A percentile compares a stretch with the other conserved stretches of the same genome.
Evolutionary conservation across 2,888 invertebrate species (phyloP).

Genomic region (Tinea pellionella): DNA sequence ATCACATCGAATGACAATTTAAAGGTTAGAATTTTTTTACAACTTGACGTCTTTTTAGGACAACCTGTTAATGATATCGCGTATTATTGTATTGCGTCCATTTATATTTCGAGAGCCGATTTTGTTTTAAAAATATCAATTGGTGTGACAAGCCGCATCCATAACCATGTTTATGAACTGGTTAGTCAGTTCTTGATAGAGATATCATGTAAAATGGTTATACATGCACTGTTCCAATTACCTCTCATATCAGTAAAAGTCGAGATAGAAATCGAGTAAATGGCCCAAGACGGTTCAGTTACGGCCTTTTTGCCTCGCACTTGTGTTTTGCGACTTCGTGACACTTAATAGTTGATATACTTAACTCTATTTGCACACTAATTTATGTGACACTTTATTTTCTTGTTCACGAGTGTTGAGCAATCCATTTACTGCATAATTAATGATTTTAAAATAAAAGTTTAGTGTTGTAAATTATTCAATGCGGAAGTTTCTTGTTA

Average conservation of each 20-base stretch:
- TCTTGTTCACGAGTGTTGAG: neutral
- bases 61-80: neutral
- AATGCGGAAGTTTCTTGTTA: neutral
- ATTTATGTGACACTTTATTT: neutral
- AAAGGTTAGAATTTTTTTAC: too few relatives aligned
- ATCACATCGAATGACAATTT: too few relatives aligned
- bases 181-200: constrained; percentile 24
- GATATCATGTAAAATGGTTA: constrained; percentile 30
- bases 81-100: neutral
- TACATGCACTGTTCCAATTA: constrained; percentile 35
- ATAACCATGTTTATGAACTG: constrained; percentile 27
- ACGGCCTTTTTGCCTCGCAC: constrained; percentile 20
- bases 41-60: too few relatives aligned
- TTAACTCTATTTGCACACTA: neutral
- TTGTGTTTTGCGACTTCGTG: neutral
- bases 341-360: neutral
- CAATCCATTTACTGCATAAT: neutral
- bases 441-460: neutral
- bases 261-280: constrained; percentile 29
- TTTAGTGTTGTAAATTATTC: neutral
- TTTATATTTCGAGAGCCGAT: neutral
- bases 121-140: neutral
- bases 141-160: neutral
- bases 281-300: constrained; percentile 21
- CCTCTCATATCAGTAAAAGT: constrained; percentile 30